Evolutionary conservation across 2,113 vertebrate genomes (phyloP).

Genomic region (Chaenogobius annularis): DNA sequence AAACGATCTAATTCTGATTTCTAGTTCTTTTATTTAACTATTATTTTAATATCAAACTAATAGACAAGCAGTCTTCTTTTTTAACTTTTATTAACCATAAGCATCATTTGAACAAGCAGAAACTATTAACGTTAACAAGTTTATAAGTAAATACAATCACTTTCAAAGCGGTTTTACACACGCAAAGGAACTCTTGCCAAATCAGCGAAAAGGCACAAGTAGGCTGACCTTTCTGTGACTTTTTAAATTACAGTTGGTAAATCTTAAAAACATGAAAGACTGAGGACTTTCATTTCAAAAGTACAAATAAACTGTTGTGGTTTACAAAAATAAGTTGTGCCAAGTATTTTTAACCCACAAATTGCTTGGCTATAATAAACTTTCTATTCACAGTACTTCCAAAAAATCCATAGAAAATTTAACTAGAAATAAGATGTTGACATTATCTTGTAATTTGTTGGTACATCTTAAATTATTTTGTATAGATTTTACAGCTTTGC

Average conservation of each 20-base stretch:
- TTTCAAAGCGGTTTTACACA: slow-evolving; percentile 42
- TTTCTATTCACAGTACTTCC: slow-evolving; percentile 27
- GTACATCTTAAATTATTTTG: neutral
- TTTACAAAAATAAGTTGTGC: neutral
- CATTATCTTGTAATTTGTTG: neutral
- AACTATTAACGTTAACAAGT: slow-evolving; percentile 14
- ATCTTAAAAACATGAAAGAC: neutral
- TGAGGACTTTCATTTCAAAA: neutral
- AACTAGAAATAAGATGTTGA: slow-evolving; percentile 16
- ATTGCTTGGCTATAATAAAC: slow-evolving; percentile 7
- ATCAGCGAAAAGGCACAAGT: slow-evolving; percentile 36
- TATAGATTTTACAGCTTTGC: slow-evolving; percentile 78
- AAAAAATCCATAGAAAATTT: slow-evolving; percentile 10
- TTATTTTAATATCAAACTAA: neutral
- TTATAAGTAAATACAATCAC: slow-evolving; percentile 43
- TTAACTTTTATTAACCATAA: neutral
- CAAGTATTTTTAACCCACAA: slow-evolving; percentile 10
- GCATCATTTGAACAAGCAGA: slow-evolving; percentile 23
- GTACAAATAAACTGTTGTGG: neutral
- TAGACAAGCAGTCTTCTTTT: neutral
- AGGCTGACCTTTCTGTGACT: neutral
- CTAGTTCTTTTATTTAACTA: neutral
- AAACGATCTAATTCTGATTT: no score
- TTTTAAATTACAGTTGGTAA: neutral
- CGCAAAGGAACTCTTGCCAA: slow-evolving; percentile 21